Percentiles rank a stretch among this genome's conserved stretches.
phyloP scores from a whole-genome alignment of 2,888 invertebrate genomes.

The Philaethria dido region DNA sequence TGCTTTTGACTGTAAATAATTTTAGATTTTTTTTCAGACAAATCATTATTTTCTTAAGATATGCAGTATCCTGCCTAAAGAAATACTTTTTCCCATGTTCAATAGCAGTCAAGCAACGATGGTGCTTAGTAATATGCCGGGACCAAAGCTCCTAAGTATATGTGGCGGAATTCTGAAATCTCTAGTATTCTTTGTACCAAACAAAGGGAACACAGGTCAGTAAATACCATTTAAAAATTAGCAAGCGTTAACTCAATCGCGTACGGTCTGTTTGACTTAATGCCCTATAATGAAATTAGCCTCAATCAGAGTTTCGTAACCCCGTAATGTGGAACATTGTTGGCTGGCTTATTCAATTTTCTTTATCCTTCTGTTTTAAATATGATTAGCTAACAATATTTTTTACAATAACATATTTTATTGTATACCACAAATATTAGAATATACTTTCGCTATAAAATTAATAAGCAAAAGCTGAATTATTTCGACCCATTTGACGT shows the following conservation, averaged over 20 bases:
- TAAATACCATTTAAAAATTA: background rate
- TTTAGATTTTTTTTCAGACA: slow-evolving; percentile 50
- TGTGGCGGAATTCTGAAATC: slow-evolving; percentile 70
- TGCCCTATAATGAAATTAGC: slow-evolving; percentile 20
- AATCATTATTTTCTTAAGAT: slow-evolving; percentile 78
- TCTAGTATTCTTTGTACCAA: slow-evolving; percentile 81
- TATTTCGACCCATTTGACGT: slow-evolving; percentile 13
- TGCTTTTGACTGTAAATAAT: background rate
- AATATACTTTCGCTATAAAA: slow-evolving; percentile 9
- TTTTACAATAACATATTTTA: no score
- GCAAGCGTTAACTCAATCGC: slow-evolving; percentile 3
- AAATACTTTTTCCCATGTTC: slow-evolving; percentile 62
- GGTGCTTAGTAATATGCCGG: slow-evolving; percentile 80
- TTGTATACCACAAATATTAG: background rate
- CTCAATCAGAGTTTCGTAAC: slow-evolving; percentile 13
- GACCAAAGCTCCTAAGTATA: slow-evolving; percentile 66
- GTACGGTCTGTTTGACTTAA: slow-evolving; percentile 5
- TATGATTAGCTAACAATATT: background rate
- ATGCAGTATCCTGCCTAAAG: slow-evolving; percentile 69
- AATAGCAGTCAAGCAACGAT: slow-evolving; percentile 75
- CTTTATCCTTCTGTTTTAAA: background rate
- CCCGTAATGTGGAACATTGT: slow-evolving; percentile 1
- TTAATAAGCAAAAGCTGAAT: background rate
- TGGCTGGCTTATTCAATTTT: background rate
- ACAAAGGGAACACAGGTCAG: slow-evolving; percentile 75